Percentiles rank a stretch among this genome's conserved stretches.
Evolutionary conservation across 2,797 vertebrate species (phyloP).

Genomic region (Staurois parvus): DNA sequence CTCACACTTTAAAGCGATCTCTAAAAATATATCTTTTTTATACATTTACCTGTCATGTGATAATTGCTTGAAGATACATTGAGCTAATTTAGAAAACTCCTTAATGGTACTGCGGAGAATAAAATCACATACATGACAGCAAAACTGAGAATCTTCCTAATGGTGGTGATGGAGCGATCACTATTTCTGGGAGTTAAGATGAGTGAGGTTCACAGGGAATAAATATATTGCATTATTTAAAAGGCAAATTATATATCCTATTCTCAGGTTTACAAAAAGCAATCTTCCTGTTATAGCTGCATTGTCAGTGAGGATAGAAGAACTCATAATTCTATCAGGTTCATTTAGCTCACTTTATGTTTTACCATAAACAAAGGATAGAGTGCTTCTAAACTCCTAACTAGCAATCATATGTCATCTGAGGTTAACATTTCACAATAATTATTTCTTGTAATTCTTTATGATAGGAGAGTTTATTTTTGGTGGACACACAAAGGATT

Average conservation of each 20-base stretch:
- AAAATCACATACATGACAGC: background rate
- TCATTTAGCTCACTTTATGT: conserved; percentile 44
- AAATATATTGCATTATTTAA: conserved; percentile 33
- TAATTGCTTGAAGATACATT: conserved; percentile 25
- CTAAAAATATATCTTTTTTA: background rate
- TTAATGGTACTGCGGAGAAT: conserved; percentile 11
- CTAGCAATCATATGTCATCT: conserved; percentile 40
- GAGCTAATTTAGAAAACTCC: conserved; percentile 22
- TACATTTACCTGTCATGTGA: conserved; percentile 2
- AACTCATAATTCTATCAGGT: conserved; percentile 46
- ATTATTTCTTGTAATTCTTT: conserved; percentile 22
- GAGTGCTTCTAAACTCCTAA: conserved; percentile 19
- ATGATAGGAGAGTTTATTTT: conserved; percentile 15
- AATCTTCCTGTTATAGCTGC: conserved; percentile 24
- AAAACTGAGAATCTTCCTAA: background rate
- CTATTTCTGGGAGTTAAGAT: conserved; percentile 13
- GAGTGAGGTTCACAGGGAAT: conserved; percentile 19
- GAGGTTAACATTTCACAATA: conserved; percentile 23
- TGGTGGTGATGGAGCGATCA: background rate
- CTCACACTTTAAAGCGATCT: background rate
- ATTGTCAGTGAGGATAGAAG: conserved; percentile 22
- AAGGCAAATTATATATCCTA: conserved; percentile 32
- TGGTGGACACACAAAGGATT: background rate
- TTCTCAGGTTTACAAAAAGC: conserved; percentile 13
- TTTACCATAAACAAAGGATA: conserved; percentile 31